These are phyloP conservation scores for Eurosta solidaginis DNA, from an alignment of 1,140 invertebrate genomes.

Conservation along the genomic window DNA sequence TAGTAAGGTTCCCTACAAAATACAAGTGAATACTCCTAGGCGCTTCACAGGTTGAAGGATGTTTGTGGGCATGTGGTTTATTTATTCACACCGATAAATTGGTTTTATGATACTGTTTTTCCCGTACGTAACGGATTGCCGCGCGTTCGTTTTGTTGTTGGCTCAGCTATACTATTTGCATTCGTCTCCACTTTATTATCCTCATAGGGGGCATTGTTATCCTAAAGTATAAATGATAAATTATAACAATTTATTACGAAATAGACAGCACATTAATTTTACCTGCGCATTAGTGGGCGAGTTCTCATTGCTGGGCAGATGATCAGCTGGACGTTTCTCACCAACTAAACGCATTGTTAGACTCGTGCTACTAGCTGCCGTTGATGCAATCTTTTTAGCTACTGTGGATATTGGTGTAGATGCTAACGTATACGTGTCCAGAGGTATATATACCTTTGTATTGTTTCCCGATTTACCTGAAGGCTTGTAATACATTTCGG, in stretches of 20 bases:
- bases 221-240: background rate
- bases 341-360: background rate
- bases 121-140: slow-evolving; percentile 2
- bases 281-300: slow-evolving; percentile 32
- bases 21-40: background rate
- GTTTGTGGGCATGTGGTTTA: background rate
- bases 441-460: slow-evolving; percentile 53
- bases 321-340: slow-evolving; percentile 33
- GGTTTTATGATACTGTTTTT: slow-evolving; percentile 28
- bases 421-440: slow-evolving; percentile 40
- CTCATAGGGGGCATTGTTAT: slow-evolving; percentile 29
- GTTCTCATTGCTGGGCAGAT: slow-evolving; percentile 32
- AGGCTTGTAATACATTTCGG: slow-evolving; percentile 55
- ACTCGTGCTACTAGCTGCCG: background rate
- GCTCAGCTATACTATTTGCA: slow-evolving; percentile 21
- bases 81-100: background rate
- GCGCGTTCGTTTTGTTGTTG: slow-evolving; percentile 28
- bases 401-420: slow-evolving; percentile 10
- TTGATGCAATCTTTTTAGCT: background rate
- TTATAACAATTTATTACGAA: background rate
- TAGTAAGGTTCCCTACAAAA: slow-evolving; percentile 6
- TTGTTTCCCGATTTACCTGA: slow-evolving; percentile 45
- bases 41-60: background rate
- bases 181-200: slow-evolving; percentile 11
- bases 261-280: background rate